These are phyloP conservation scores for Sus scrofa DNA, from an alignment of 2,113 vertebrate genomes.

Conservation along the genomic window DNA sequence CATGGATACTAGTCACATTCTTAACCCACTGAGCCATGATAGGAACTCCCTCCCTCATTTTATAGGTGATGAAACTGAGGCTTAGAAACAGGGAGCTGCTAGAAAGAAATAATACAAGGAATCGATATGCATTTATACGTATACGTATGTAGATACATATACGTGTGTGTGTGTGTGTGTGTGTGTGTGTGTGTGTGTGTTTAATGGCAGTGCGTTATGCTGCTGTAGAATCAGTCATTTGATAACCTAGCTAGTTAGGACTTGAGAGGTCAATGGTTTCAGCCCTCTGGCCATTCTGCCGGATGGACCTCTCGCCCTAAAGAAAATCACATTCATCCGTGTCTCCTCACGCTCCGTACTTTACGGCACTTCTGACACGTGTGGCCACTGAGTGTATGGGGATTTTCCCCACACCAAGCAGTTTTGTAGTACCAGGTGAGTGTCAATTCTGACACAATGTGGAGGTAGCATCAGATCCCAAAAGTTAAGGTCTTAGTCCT, in stretches of 20 bases:
- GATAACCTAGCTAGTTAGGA: background rate
- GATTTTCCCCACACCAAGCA: background rate
- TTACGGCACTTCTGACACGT: background rate
- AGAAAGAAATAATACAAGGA: background rate
- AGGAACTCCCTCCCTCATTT: background rate
- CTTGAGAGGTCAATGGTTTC: background rate
- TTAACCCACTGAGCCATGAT: too few relatives aligned
- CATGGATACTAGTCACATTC: too few relatives aligned
- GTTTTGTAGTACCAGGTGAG: background rate
- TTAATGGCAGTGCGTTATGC: background rate
- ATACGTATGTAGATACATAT: rapidly evolving
- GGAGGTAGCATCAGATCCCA: background rate
- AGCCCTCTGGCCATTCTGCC: background rate
- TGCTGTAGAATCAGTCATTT: background rate
- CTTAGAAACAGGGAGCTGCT: background rate
- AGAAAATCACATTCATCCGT: background rate
- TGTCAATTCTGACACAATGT: background rate
- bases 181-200: background rate
- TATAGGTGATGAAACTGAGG: background rate
- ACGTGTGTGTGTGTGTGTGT: background rate
- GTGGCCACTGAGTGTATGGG: background rate
- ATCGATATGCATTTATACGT: background rate
- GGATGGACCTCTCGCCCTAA: background rate
- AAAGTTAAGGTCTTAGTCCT: background rate
- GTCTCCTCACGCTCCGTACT: background rate